These are phyloP conservation scores for Agraylea sexmaculata DNA, from an alignment of 1,140 invertebrate genomes.

Conservation along the genomic window DNA sequence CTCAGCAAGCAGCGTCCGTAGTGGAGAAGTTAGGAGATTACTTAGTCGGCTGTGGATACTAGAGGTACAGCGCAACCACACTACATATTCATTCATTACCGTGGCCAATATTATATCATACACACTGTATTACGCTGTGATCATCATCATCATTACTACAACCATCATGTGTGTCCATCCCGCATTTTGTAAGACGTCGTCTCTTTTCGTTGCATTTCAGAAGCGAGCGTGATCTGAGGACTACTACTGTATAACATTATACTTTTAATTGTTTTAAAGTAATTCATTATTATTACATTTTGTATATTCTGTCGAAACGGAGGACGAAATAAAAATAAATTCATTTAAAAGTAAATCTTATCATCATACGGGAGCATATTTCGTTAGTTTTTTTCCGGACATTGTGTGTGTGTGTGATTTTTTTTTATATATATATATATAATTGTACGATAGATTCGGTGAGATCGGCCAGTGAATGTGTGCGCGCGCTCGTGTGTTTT, in stretches of 20 bases:
- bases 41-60: constrained; percentile 88
- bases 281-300: constrained; percentile 45
- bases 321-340: too few species aligned
- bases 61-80: constrained; percentile 39
- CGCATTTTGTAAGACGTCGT: too few species aligned
- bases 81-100: constrained; percentile 2
- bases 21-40: constrained; percentile 93
- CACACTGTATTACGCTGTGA: not conserved
- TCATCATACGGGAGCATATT: too few species aligned
- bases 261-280: constrained; percentile 37
- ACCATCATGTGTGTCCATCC: not conserved
- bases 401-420: too few species aligned
- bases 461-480: too few species aligned
- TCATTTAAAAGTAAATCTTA: too few species aligned
- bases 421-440: too few species aligned
- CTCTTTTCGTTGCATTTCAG: too few species aligned
- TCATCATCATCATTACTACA: too few species aligned
- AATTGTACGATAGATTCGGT: too few species aligned
- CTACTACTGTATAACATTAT: constrained; percentile 40
- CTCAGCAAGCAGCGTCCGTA: constrained; percentile 85
- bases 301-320: constrained; percentile 46
- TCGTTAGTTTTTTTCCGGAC: too few species aligned
- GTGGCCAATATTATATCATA: not conserved
- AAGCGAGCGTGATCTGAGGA: constrained; percentile 43
- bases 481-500: too few species aligned